phyloP scores from a whole-genome alignment of 2,888 invertebrate genomes.

The Patella ulyssiponensis region DNA sequence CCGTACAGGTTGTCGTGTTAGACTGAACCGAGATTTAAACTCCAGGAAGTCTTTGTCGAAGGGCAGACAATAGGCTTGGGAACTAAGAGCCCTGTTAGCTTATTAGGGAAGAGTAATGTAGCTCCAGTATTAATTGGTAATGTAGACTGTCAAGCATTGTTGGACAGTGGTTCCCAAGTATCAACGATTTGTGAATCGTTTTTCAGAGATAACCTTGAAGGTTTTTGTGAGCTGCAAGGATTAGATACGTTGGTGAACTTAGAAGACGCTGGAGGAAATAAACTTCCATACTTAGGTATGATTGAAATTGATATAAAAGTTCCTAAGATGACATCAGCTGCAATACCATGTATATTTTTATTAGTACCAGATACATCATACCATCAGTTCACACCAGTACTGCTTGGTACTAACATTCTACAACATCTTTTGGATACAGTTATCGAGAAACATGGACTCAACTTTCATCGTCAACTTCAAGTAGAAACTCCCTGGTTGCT shows the following conservation, averaged over 20 bases:
- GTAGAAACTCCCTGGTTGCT: too few relatives aligned
- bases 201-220: not conserved
- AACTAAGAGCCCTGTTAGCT: not conserved
- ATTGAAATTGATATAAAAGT: not conserved
- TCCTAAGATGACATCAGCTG: not conserved
- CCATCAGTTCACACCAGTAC: not conserved
- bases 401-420: not conserved
- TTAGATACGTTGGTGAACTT: too few relatives aligned
- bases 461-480: too few relatives aligned
- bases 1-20: not conserved
- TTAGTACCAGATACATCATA: not conserved
- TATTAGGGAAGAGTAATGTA: not conserved
- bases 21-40: not conserved
- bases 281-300: too few relatives aligned
- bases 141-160: not conserved
- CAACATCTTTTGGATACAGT: not conserved
- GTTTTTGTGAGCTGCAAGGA: too few relatives aligned
- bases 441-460: not conserved
- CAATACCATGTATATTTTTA: constrained; percentile 1
- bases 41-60: not conserved
- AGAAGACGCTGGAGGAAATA: too few relatives aligned
- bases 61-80: not conserved
- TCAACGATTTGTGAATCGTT: not conserved
- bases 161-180: constrained; percentile 1
- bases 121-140: not conserved